Evolutionary conservation across 2,113 vertebrate genomes (phyloP).

Genomic region (Ictalurus furcatus): DNA sequence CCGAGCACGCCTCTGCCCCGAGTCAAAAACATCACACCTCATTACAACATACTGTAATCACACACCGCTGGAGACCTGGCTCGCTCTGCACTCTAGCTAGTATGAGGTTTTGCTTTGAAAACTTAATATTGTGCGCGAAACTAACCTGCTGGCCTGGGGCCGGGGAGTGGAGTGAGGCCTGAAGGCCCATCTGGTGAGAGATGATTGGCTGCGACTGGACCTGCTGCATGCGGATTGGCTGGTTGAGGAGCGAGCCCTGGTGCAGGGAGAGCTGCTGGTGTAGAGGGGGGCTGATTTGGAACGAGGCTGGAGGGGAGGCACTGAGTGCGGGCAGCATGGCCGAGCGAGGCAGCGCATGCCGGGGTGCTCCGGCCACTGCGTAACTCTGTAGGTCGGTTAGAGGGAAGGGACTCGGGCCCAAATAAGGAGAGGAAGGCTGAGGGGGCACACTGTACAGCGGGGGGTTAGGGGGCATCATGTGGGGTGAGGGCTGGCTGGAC

Average conservation of each 20-base stretch:
- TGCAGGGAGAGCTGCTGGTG: constrained; percentile 96
- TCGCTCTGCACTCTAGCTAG: neutral
- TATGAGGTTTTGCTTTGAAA: neutral
- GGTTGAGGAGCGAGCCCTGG: constrained; percentile 91
- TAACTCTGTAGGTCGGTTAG: constrained; percentile 92
- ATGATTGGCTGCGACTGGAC: constrained; percentile 92
- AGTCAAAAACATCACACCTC: constrained; percentile 40
- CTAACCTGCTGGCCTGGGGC: constrained; percentile 95
- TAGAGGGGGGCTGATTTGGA: constrained; percentile 93
- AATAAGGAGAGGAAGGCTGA: constrained; percentile 86
- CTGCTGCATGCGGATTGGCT: constrained; percentile 95
- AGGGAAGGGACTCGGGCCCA: constrained; percentile 88
- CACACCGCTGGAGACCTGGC: constrained; percentile 17
- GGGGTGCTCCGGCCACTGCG: constrained; percentile 81
- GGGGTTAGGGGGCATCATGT: constrained; percentile 90
- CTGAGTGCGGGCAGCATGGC: constrained; percentile 94
- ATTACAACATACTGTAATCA: constrained; percentile 22
- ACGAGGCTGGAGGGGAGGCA: constrained; percentile 89
- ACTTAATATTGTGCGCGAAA: neutral
- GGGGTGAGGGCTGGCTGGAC: constrained; percentile 83
- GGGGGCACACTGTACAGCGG: constrained; percentile 89
- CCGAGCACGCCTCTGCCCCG: neutral
- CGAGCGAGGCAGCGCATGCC: constrained; percentile 85
- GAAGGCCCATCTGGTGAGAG: constrained; percentile 93
- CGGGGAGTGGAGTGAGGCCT: constrained; percentile 91